Conservation (phyloP, 1,140 invertebrate species). For the Gryon sp. region DNA sequence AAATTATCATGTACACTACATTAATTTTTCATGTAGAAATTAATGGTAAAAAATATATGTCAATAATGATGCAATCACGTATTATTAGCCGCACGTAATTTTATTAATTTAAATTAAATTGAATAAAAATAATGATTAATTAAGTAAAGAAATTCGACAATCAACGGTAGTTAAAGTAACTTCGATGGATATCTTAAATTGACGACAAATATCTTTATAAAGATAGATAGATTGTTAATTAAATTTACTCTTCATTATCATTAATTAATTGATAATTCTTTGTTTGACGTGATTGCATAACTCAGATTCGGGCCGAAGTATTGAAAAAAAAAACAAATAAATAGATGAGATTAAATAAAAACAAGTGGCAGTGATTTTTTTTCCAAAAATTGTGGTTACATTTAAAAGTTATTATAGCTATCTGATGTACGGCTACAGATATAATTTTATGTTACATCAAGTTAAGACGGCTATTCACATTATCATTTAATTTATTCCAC, state of each 20-base stretch:
- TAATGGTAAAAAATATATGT: too few species aligned
- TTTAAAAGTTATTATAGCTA: conserved; percentile 31
- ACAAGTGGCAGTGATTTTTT: conserved; percentile 23
- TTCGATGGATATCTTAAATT: conserved; percentile 6
- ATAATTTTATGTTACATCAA: conserved; percentile 57
- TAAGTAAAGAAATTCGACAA: neutral
- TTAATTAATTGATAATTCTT: conserved; percentile 18
- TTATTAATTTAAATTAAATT: too few species aligned
- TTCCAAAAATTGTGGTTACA: conserved; percentile 20
- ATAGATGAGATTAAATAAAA: conserved; percentile 21
- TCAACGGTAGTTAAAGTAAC: neutral
- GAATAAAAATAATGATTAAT: too few species aligned
- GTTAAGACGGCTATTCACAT: conserved; percentile 51
- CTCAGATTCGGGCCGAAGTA: neutral
- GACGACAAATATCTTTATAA: conserved; percentile 9
- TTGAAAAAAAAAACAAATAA: conserved; percentile 7
- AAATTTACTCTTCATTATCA: conserved; percentile 13
- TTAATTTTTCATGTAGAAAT: too few species aligned
- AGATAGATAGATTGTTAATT: conserved; percentile 20
- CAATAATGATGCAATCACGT: too few species aligned
- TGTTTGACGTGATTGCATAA: neutral
- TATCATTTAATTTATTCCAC: conserved; percentile 64
- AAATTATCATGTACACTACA: too few species aligned
- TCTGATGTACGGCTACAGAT: conserved; percentile 41
- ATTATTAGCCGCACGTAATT: too few species aligned